Evolutionary conservation across 2,888 invertebrate genomes (phyloP).

Genomic region (Mythimna vitellina): DNA sequence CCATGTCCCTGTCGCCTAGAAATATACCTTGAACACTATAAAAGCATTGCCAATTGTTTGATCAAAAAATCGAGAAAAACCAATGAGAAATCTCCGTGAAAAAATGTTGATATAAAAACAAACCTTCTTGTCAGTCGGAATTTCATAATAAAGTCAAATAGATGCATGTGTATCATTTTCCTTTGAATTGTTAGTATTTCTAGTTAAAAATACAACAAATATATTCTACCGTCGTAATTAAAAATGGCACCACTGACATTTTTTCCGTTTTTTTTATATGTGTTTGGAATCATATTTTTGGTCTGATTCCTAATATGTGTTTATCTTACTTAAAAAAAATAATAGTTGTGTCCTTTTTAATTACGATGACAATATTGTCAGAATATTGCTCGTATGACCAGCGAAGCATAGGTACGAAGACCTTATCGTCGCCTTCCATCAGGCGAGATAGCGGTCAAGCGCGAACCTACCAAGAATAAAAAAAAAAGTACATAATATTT

Average conservation of each 20-base stretch:
- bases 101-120: not conserved
- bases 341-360: too few species aligned
- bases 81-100: not conserved
- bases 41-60: not conserved
- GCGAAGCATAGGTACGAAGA: not conserved
- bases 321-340: too few species aligned
- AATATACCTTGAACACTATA: not conserved
- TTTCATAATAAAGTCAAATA: not conserved
- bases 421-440: too few species aligned
- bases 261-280: too few species aligned
- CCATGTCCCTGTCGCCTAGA: not conserved
- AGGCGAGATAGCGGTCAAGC: too few species aligned
- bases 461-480: too few species aligned
- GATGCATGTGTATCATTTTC: not conserved
- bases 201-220: not conserved
- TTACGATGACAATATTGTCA: not conserved
- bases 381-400: conserved; percentile 3
- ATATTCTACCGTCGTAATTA: too few species aligned
- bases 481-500: not conserved
- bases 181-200: not conserved
- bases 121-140: too few species aligned
- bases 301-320: too few species aligned
- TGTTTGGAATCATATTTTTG: too few species aligned
- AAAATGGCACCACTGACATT: too few species aligned
- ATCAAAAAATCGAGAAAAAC: not conserved